Conservation (phyloP, 2,797 vertebrate genomes). For the Coendou prehensilis region DNA sequence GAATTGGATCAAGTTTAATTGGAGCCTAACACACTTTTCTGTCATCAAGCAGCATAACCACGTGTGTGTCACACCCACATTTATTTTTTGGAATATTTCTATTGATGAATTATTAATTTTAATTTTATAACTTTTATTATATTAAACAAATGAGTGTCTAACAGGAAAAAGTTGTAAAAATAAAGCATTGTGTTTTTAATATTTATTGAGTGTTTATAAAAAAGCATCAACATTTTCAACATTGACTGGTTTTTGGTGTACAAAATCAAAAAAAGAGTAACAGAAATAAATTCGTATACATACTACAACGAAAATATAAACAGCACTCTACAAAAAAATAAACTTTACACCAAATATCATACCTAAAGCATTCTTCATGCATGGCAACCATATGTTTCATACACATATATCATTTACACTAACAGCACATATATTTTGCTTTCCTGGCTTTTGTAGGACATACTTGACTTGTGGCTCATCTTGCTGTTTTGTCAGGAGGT, state of each 20-base stretch:
- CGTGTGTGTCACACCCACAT: not conserved
- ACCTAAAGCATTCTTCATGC: too few relatives aligned
- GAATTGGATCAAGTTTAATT: not conserved
- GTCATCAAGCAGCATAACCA: not conserved
- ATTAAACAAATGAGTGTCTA: not conserved
- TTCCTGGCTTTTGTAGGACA: too few relatives aligned
- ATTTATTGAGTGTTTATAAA: not conserved
- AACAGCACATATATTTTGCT: too few relatives aligned
- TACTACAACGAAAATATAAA: too few relatives aligned
- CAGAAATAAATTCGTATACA: not conserved
- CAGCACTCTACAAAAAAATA: too few relatives aligned
- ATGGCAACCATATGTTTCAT: too few relatives aligned
- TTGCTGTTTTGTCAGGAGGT: too few relatives aligned
- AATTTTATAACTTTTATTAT: not conserved
- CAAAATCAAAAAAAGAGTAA: not conserved
- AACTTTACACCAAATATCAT: too few relatives aligned
- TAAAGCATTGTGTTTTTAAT: not conserved
- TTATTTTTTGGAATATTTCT: not conserved
- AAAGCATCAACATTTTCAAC: not conserved
- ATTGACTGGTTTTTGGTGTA: too few relatives aligned
- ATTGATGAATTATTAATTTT: not conserved
- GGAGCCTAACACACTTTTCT: not conserved
- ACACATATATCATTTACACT: too few relatives aligned
- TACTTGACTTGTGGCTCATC: too few relatives aligned
- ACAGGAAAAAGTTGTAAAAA: not conserved